Evolutionary conservation across 1,140 invertebrate species (phyloP), one percentile per base, ranked within the genome.

Genomic region (Carcinoscorpius rotundicauda): DNA sequence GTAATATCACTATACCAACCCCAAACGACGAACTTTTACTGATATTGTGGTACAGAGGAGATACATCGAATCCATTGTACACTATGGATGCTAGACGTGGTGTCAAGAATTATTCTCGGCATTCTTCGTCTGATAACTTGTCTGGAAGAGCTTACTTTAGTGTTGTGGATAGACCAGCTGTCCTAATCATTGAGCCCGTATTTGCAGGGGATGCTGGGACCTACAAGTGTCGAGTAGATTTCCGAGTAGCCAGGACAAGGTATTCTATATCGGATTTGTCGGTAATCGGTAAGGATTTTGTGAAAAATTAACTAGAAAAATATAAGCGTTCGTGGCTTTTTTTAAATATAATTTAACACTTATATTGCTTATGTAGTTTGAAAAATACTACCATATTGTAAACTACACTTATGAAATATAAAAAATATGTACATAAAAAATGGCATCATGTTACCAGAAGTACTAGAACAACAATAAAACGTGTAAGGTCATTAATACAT

Each of bases 11-110:
- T 60, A 85, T 86, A 11, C 82, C 86, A 10, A 77, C 85, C 51
- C 75, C 80, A 3, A 85, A 83, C 64, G 88, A 91, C 78, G 84
- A 83, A 71, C 83, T 88, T 70, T 82, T 85, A 55, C 81, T 91
- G 62, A 86, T 90, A 70, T 87, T 91, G 71, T 91, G 88, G 88
- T 89, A 87, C 77, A 88, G 87, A 74, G 86, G 87, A 66, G 86
- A 58, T 52, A 58, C 48, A 4, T 52, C 52, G n/a, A 51, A 58
- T 51, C 60, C 66, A 6, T 57, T 65, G 48, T 66, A 62, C 9
- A 66, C 62, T n/a, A 4, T 66, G 5, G 65, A 66, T 49, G 51
- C 61, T 4, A 52, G 64, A 10, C 55, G 51, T 9, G 8, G 8
- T 51, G 4, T 29, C 51, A 4, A 6, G 10, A 56, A 58, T 53